Percentiles rank a stretch among this genome's conserved stretches.
phyloP scores from a whole-genome alignment of 2,888 invertebrate species.

The Tenodera sinensis region DNA sequence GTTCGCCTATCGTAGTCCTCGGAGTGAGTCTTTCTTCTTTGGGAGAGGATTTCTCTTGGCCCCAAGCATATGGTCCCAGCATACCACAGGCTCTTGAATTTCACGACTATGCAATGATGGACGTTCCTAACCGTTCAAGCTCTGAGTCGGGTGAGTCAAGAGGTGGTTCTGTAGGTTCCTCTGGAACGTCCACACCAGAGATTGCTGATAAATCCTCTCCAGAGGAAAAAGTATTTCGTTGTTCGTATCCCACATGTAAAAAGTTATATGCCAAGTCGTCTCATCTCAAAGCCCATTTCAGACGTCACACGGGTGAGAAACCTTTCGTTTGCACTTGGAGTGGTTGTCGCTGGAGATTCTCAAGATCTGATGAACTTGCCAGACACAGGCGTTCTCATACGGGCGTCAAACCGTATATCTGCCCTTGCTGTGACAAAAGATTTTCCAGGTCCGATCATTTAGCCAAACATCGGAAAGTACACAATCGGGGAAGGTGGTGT shows the following conservation, averaged over 20 bases:
- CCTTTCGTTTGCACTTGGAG: slow-evolving; percentile 55
- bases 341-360: slow-evolving; percentile 89
- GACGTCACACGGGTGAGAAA: slow-evolving; percentile 66
- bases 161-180: neutral
- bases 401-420: slow-evolving; percentile 90
- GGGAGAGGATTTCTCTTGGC: slow-evolving; percentile 7
- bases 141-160: neutral
- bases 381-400: slow-evolving; percentile 93
- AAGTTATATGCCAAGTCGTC: slow-evolving; percentile 88
- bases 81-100: slow-evolving; percentile 2
- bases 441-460: slow-evolving; percentile 93
- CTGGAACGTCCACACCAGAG: neutral
- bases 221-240: slow-evolving; percentile 60
- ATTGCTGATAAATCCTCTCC: slow-evolving; percentile 33
- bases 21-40: slow-evolving; percentile 45
- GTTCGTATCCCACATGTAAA: slow-evolving; percentile 66
- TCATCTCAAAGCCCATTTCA: slow-evolving; percentile 82
- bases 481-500: slow-evolving; percentile 54
- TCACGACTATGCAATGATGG: slow-evolving; percentile 34
- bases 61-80: neutral
- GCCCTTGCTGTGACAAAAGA: slow-evolving; percentile 80
- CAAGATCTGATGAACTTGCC: slow-evolving; percentile 89
- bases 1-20: slow-evolving; percentile 43
- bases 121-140: neutral
- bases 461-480: slow-evolving; percentile 85